phyloP scores from a whole-genome alignment of 2,888 invertebrate genomes.

The Crepidodera aurea region DNA sequence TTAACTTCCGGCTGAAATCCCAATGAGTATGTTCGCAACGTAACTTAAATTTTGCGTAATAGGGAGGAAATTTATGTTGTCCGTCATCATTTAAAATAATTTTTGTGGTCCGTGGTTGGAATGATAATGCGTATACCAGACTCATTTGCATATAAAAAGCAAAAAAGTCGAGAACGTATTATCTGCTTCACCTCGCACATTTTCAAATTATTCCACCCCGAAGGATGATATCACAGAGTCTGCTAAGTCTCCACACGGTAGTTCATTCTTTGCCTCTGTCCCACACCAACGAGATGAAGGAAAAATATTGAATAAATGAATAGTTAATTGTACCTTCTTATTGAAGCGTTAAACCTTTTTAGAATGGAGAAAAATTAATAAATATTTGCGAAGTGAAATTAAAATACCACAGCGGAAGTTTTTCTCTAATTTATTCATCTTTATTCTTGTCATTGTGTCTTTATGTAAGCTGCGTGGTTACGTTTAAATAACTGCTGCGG shows the following conservation, averaged over 20 bases:
- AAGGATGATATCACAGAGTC: conserved; percentile 24
- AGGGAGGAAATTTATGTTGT: conserved; percentile 33
- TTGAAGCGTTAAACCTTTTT: not conserved
- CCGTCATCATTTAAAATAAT: conserved; percentile 37
- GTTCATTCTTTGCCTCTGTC: conserved; percentile 14
- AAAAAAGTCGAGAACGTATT: conserved; percentile 35
- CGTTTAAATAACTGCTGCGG: too few relatives aligned
- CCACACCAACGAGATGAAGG: not conserved
- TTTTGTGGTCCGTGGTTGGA: conserved; percentile 33
- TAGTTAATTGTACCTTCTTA: conserved; percentile 5
- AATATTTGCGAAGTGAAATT: not conserved
- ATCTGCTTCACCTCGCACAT: conserved; percentile 38
- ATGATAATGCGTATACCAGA: conserved; percentile 34
- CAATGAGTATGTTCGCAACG: conserved; percentile 20
- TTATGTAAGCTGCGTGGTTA: too few relatives aligned
- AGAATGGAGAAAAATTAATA: not conserved
- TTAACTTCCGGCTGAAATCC: conserved; percentile 5
- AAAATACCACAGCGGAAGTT: too few relatives aligned
- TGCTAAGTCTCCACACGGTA: conserved; percentile 18
- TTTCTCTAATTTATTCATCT: too few relatives aligned
- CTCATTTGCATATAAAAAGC: conserved; percentile 39
- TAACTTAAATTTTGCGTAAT: conserved; percentile 30
- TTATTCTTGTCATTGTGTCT: too few relatives aligned
- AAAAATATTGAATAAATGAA: conserved; percentile 16
- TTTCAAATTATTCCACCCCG: conserved; percentile 35